Conservation (phyloP, 2,113 vertebrate genomes). For the Neomonachus schauinslandi region DNA sequence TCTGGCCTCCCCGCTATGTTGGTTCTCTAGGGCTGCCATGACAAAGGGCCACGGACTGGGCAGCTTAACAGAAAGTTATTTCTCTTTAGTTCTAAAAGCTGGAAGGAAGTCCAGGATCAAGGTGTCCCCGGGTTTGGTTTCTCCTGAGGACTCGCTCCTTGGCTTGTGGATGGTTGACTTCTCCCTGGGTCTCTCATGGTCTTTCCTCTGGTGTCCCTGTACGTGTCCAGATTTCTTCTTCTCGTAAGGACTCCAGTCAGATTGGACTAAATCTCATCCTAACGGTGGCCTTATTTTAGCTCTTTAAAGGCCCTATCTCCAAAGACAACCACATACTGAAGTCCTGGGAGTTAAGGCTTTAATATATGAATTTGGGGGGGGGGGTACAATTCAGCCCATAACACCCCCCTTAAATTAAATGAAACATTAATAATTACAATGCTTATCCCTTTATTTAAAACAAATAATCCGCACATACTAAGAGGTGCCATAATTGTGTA, state of each 20-base stretch:
- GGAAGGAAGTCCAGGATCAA: background rate
- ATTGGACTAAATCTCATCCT: background rate
- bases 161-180: rapidly evolving
- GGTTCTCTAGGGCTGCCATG: background rate
- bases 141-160: background rate
- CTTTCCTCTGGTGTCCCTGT: background rate
- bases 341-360: background rate
- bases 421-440: background rate
- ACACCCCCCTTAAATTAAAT: background rate
- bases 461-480: background rate
- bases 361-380: background rate
- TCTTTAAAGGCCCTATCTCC: background rate
- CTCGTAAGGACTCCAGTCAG: background rate
- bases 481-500: background rate
- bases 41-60: background rate
- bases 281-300: background rate
- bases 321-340: background rate
- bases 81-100: background rate
- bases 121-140: background rate
- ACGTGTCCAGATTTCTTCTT: background rate
- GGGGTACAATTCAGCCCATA: background rate
- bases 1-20: background rate
- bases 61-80: background rate
- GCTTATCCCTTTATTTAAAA: background rate
- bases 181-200: background rate